Evolutionary conservation across 1,140 invertebrate species (phyloP).

Genomic region (Sarcophaga peregrina): DNA sequence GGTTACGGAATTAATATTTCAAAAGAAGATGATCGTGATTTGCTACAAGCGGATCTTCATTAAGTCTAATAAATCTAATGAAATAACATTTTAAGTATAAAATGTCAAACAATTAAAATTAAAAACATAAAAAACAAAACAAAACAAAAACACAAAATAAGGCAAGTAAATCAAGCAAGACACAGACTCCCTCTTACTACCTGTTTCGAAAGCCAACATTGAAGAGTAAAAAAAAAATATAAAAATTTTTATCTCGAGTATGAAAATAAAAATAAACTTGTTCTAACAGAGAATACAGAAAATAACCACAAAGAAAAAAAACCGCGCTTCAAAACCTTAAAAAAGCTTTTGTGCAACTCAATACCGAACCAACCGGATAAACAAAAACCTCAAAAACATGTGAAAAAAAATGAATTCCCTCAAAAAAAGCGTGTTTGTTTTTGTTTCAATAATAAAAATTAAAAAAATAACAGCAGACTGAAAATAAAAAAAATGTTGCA

Average conservation of each 20-base stretch:
- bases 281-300: neutral
- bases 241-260: neutral
- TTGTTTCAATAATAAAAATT: too few relatives aligned
- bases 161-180: neutral
- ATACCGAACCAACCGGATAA: too few relatives aligned
- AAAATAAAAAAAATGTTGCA: too few relatives aligned
- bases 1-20: too few relatives aligned
- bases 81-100: neutral
- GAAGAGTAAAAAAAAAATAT: neutral
- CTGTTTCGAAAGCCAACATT: neutral
- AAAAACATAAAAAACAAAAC: neutral
- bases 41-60: neutral
- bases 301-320: too few relatives aligned
- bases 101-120: constrained; percentile 22
- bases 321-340: too few relatives aligned
- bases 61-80: neutral
- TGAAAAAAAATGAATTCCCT: neutral
- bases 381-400: constrained; percentile 9
- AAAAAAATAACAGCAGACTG: too few relatives aligned
- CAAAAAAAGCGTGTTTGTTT: too few relatives aligned
- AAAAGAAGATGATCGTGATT: neutral
- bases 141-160: neutral
- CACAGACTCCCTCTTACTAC: constrained; percentile 14
- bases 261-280: constrained; percentile 17
- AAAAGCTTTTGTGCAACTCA: too few relatives aligned